Percentiles rank a stretch among this genome's conserved stretches.
Conservation (phyloP, 2,113 vertebrate species). For the Odocoileus hemionus region DNA sequence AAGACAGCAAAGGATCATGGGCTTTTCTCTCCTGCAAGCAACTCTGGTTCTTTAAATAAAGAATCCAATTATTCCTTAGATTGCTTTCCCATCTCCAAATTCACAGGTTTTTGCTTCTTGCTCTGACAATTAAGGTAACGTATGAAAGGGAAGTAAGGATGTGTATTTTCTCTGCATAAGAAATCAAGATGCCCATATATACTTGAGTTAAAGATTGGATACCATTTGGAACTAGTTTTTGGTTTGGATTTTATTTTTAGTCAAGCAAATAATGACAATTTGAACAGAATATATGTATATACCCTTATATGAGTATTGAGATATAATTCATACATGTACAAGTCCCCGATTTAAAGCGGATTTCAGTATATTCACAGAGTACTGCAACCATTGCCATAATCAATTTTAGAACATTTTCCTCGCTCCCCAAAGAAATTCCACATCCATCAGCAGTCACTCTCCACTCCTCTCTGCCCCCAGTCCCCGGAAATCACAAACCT, state of each 20-base stretch:
- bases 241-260: constrained; percentile 28
- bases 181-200: neutral
- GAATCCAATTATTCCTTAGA: neutral
- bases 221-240: neutral
- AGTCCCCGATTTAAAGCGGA: neutral
- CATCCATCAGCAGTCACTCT: neutral
- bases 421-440: neutral
- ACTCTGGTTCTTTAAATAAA: neutral
- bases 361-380: neutral
- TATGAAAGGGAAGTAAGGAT: neutral
- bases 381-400: neutral
- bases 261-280: neutral
- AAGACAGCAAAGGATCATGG: neutral
- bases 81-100: neutral
- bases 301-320: neutral
- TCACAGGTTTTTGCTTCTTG: neutral
- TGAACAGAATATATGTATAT: neutral
- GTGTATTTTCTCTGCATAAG: neutral
- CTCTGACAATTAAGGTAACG: neutral
- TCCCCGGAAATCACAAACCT: neutral
- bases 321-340: neutral
- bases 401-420: neutral
- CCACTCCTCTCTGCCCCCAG: neutral
- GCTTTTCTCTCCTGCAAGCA: neutral
- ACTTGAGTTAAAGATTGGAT: neutral